Conservation (phyloP, 1,140 invertebrate genomes). For the Papilio dardanus region DNA sequence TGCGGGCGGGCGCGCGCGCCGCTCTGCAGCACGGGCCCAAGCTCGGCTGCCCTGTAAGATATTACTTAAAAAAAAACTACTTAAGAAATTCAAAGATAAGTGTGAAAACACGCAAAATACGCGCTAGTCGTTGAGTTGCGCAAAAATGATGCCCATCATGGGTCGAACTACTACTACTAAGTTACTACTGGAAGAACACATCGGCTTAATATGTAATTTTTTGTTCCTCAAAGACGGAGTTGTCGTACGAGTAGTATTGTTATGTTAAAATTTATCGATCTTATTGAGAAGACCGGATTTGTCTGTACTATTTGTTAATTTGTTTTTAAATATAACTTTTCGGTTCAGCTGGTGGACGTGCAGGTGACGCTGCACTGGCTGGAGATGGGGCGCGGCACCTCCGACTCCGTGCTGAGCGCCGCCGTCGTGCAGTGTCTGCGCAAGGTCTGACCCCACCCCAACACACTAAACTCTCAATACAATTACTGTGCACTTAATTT, state of each 20-base stretch:
- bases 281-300: too few relatives aligned
- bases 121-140: too few relatives aligned
- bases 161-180: too few relatives aligned
- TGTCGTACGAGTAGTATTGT: too few relatives aligned
- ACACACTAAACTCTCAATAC: neutral
- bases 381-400: slow-evolving; percentile 87
- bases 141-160: too few relatives aligned
- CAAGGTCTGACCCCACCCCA: slow-evolving; percentile 85
- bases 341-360: slow-evolving; percentile 86
- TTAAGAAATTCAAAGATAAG: too few relatives aligned
- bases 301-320: neutral
- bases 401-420: slow-evolving; percentile 90
- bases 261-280: too few relatives aligned
- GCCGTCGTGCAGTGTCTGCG: slow-evolving; percentile 90
- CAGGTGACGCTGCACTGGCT: slow-evolving; percentile 90
- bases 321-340: neutral
- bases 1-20: slow-evolving; percentile 85
- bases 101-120: too few relatives aligned
- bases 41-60: slow-evolving; percentile 85
- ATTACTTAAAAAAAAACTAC: neutral
- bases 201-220: too few relatives aligned
- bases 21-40: slow-evolving; percentile 89
- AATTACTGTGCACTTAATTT: too few relatives aligned
- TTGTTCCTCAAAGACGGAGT: too few relatives aligned
- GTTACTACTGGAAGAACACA: too few relatives aligned